A percentile compares a stretch with the other conserved stretches of the same genome.
Conservation (phyloP, 2,797 vertebrate genomes). For the Pantherophis alleghaniensis region DNA sequence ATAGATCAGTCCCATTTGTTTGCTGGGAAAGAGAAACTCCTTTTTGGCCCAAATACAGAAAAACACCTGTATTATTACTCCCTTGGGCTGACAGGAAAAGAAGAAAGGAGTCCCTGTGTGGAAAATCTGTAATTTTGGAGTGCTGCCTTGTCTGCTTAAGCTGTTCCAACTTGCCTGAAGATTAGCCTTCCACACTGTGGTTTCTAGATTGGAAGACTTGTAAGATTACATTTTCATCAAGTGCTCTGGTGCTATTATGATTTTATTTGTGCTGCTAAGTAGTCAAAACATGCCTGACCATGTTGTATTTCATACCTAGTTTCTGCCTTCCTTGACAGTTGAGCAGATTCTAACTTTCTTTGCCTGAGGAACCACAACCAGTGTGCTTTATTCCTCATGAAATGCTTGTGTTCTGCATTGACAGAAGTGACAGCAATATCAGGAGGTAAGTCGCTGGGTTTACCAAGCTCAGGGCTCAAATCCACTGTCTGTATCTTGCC, state of each 20-base stretch:
- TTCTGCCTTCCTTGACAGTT: slow-evolving; percentile 54
- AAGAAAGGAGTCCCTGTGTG: slow-evolving; percentile 1
- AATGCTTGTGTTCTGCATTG: neutral
- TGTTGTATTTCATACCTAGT: slow-evolving; percentile 49
- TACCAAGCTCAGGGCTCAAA: neutral
- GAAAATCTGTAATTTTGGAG: slow-evolving; percentile 31
- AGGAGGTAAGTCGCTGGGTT: slow-evolving; percentile 4
- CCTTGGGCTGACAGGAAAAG: slow-evolving; percentile 15
- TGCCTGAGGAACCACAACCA: slow-evolving; percentile 46
- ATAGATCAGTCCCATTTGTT: neutral
- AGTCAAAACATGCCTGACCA: slow-evolving; percentile 30
- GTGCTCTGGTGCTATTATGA: slow-evolving; percentile 12
- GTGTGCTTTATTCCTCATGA: slow-evolving; percentile 30
- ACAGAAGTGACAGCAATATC: neutral
- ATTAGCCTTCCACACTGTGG: slow-evolving; percentile 11
- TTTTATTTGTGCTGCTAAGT: slow-evolving; percentile 8
- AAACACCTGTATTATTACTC: neutral
- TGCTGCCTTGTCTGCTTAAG: slow-evolving; percentile 10
- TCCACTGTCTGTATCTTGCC: neutral
- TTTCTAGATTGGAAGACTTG: neutral
- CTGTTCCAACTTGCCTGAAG: slow-evolving; percentile 28
- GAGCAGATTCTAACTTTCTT: slow-evolving; percentile 50
- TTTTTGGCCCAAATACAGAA: neutral
- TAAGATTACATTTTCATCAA: slow-evolving; percentile 15
- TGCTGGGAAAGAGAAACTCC: neutral